These are phyloP conservation scores for Elysia crispata DNA, from an alignment of 2,888 invertebrate species.

Conservation along the genomic window DNA sequence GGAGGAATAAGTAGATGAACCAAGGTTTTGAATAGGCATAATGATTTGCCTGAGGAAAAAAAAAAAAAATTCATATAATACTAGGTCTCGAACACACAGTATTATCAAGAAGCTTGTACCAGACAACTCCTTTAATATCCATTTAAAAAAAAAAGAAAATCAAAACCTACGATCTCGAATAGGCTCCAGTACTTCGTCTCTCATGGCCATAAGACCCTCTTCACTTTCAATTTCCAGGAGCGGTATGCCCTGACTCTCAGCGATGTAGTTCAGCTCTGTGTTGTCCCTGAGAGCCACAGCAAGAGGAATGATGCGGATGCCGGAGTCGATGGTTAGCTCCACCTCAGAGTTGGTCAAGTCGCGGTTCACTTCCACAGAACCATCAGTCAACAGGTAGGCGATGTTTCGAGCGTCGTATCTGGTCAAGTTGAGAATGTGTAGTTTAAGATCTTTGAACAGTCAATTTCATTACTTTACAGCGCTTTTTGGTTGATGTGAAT, in stretches of 20 bases:
- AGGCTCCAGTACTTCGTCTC: conserved; percentile 53
- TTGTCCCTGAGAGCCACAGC: conserved; percentile 66
- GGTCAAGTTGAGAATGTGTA: background rate
- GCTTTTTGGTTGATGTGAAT: background rate
- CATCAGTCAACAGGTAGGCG: conserved; percentile 72
- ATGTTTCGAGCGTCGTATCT: conserved; percentile 65
- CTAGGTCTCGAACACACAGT: no score
- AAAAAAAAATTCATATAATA: no score
- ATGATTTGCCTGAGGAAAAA: no score
- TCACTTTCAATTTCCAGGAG: conserved; percentile 62
- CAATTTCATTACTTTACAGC: background rate
- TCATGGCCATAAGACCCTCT: conserved; percentile 51
- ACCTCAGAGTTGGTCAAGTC: conserved; percentile 68
- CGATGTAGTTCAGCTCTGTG: conserved; percentile 66
- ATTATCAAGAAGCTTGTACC: no score
- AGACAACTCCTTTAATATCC: no score
- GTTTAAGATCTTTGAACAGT: background rate
- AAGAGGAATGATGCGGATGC: conserved; percentile 69
- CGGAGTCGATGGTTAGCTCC: conserved; percentile 68
- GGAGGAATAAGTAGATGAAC: no score
- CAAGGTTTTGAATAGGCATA: no score
- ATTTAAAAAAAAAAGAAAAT: background rate
- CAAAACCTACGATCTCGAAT: conserved; percentile 52
- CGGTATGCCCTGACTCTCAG: conserved; percentile 61
- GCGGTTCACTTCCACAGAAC: conserved; percentile 66